Conservation (phyloP, 2,113 vertebrate species). For the Fregata magnificens region DNA sequence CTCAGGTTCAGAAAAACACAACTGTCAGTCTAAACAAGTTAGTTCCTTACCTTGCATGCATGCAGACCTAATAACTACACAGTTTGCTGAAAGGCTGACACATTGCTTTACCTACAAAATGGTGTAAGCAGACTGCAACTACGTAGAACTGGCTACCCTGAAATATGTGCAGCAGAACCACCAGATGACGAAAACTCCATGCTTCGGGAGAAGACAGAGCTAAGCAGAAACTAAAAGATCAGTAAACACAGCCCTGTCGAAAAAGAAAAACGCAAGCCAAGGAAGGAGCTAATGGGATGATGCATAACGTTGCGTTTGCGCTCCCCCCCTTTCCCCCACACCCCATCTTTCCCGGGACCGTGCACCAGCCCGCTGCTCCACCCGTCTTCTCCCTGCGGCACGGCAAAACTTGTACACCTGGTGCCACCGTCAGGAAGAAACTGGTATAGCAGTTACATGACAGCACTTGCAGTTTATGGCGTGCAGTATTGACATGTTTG, state of each 20-base stretch:
- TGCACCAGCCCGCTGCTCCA: background rate
- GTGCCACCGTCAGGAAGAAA: background rate
- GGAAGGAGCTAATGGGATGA: background rate
- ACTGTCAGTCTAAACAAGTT: background rate
- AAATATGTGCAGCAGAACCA: background rate
- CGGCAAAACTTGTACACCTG: background rate
- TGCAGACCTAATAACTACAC: accelerated
- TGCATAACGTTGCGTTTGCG: accelerated
- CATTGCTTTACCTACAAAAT: no score
- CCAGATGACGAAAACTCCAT: background rate
- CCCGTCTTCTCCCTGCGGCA: background rate
- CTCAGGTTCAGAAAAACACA: background rate
- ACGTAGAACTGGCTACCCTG: background rate
- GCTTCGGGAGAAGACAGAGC: background rate
- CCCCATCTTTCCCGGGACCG: no score
- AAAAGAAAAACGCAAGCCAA: background rate
- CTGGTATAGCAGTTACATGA: accelerated
- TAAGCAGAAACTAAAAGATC: background rate
- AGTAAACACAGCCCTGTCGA: accelerated
- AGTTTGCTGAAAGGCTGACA: background rate
- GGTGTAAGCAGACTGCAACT: background rate
- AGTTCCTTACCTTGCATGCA: background rate
- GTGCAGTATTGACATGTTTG: accelerated
- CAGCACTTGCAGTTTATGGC: background rate
- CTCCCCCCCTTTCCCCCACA: accelerated